These are phyloP conservation scores for Romanogobio albipinnatus DNA, from an alignment of 2,113 vertebrate genomes.

Conservation along the genomic window DNA sequence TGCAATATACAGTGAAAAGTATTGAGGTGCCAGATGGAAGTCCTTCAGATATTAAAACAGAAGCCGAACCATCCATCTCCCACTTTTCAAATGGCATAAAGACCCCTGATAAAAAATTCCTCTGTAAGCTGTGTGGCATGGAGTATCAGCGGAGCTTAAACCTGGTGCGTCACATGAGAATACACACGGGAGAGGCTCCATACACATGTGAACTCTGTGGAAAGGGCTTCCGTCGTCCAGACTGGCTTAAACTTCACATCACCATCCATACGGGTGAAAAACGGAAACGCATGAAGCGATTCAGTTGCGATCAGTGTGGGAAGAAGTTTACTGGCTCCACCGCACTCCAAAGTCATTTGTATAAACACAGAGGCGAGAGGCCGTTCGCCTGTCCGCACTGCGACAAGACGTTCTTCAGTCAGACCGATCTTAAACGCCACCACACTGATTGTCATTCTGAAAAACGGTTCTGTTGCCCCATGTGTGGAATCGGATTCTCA, in stretches of 20 bases:
- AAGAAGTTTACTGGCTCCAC: neutral
- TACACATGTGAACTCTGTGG: constrained; percentile 28
- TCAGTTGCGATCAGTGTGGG: constrained; percentile 9
- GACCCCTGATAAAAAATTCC: neutral
- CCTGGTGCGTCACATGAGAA: constrained; percentile 38
- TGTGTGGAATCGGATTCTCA: constrained; percentile 31
- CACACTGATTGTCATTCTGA: neutral
- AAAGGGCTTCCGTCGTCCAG: constrained; percentile 17
- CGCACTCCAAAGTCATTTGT: neutral
- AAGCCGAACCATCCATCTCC: neutral
- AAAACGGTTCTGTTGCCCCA: neutral
- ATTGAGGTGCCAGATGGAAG: neutral
- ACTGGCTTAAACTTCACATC: constrained; percentile 22
- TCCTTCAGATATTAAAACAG: neutral
- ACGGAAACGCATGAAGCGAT: neutral
- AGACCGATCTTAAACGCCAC: neutral
- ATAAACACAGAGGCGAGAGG: constrained; percentile 2
- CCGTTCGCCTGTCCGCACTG: constrained; percentile 23
- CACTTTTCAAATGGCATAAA: neutral
- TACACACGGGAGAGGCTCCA: constrained; percentile 41
- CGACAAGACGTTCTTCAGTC: neutral
- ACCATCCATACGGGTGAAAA: neutral
- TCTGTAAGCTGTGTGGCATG: constrained; percentile 30
- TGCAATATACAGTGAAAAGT: constrained; percentile 15
- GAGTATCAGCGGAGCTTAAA: neutral